Evolutionary conservation across 2,113 vertebrate species (phyloP), one percentile per base, ranked within the genome.

Genomic region (Apus apus): DNA sequence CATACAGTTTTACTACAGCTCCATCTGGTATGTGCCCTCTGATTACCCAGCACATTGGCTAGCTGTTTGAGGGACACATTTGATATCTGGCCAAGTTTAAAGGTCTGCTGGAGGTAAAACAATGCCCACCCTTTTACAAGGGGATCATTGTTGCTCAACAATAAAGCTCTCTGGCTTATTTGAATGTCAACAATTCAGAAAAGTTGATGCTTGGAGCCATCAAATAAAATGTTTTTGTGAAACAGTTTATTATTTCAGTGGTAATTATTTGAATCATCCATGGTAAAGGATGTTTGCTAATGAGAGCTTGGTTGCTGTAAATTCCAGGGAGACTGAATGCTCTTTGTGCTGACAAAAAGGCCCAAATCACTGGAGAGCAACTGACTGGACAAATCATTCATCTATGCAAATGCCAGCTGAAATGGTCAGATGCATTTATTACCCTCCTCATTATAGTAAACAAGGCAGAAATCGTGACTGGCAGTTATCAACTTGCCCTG

Each of bases 341-440:
- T 99, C 98, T 99, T 99, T 98, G 98, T 99, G 98, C 98, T 98
- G 98, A 99, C 98, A 99, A 99, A 98, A 98, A 98, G 98, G 97
- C 97, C 98, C 97, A 98, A 98, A 98, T 98, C 98, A 98, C 98
- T 97, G 97, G 98, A 98, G 98, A 99, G 98, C 95, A 20, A 98
- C 97, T 97, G 98, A 98, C 98, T 98, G 98, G 98, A 99, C 98
- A 98, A 98, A 98, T 99, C 98, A 99, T 99, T 99, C 98, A 99
- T 98, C 98, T 98, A 98, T 98, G 98, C 98, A 99, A 99, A 99
- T 99, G 98, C 98, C 98, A 99, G 98, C 98, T 97, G 98, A 98
- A 98, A 98, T 98, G 98, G 98, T 98, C 98, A 98, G 97, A 97
- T 98, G 98, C 98, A 99, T 99, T 98, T 98, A 98, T 99, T 98